phyloP scores from a whole-genome alignment of 2,888 invertebrate species.

The Euplexia lucipara region DNA sequence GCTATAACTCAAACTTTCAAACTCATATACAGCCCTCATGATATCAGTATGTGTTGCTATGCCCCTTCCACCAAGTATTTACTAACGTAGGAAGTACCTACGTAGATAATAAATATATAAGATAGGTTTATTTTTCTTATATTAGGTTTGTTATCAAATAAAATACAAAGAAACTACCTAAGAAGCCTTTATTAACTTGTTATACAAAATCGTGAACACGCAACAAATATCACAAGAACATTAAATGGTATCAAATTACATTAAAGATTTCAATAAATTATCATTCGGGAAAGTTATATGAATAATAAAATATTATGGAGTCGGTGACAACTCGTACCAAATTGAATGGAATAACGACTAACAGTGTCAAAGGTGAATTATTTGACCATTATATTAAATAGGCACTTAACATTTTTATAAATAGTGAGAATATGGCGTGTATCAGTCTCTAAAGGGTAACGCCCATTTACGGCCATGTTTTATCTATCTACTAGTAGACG shows the following conservation, averaged over 20 bases:
- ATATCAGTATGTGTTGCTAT: too few relatives aligned
- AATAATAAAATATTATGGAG: conserved; percentile 48
- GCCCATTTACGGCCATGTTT: too few relatives aligned
- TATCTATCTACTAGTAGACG: too few relatives aligned
- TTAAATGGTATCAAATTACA: conserved; percentile 42
- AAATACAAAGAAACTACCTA: not conserved
- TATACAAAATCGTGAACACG: conserved; percentile 1
- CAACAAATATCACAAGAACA: conserved; percentile 11
- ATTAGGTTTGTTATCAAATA: not conserved
- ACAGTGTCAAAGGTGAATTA: conserved; percentile 51
- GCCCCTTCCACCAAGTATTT: too few relatives aligned
- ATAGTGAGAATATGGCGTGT: too few relatives aligned
- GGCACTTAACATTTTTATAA: conserved; percentile 19
- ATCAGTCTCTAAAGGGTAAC: too few relatives aligned
- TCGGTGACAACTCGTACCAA: conserved; percentile 30
- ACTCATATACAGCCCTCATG: too few relatives aligned
- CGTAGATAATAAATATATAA: too few relatives aligned
- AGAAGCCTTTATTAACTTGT: conserved; percentile 7
- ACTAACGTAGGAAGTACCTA: too few relatives aligned
- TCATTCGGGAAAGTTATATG: conserved; percentile 50
- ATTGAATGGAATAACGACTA: conserved; percentile 43
- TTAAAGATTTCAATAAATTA: conserved; percentile 41
- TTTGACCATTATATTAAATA: conserved; percentile 18
- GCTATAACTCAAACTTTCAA: too few relatives aligned
- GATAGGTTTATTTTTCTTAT: not conserved